phyloP scores from a whole-genome alignment of 2,113 vertebrate genomes.

The Falcunculus frontatus region DNA sequence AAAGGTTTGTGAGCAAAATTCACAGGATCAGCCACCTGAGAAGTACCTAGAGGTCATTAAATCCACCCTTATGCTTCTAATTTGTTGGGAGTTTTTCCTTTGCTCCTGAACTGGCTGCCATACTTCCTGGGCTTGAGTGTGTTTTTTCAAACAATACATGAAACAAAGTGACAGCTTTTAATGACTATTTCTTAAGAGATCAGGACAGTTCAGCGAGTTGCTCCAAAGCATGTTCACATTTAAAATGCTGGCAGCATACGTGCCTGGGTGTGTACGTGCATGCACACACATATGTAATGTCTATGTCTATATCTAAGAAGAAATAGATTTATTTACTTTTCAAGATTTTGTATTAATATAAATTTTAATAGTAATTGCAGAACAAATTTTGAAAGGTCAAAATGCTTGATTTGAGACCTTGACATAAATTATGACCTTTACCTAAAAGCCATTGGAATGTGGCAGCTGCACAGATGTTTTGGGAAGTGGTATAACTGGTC shows the following conservation, averaged over 20 bases:
- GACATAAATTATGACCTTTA: neutral
- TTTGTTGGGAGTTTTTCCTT: constrained; percentile 34
- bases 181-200: neutral
- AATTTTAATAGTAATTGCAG: neutral
- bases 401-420: neutral
- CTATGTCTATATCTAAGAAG: neutral
- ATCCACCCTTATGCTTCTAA: constrained; percentile 52
- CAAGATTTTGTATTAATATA: neutral
- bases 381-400: neutral
- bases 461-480: neutral
- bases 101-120: constrained; percentile 44
- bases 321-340: neutral
- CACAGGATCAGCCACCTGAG: constrained; percentile 4
- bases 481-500: neutral
- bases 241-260: neutral
- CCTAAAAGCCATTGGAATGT: neutral
- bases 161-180: neutral
- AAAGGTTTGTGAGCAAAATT: neutral
- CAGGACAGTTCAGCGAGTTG: neutral
- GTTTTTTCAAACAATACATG: constrained; percentile 19
- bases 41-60: neutral
- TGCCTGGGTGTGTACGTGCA: neutral
- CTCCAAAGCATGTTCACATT: neutral
- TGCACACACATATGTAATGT: too few species aligned
- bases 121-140: constrained; percentile 47